These are phyloP conservation scores for Enteromius afrohamiltoni DNA, from an alignment of 2,797 vertebrate genomes.

Conservation along the genomic window DNA sequence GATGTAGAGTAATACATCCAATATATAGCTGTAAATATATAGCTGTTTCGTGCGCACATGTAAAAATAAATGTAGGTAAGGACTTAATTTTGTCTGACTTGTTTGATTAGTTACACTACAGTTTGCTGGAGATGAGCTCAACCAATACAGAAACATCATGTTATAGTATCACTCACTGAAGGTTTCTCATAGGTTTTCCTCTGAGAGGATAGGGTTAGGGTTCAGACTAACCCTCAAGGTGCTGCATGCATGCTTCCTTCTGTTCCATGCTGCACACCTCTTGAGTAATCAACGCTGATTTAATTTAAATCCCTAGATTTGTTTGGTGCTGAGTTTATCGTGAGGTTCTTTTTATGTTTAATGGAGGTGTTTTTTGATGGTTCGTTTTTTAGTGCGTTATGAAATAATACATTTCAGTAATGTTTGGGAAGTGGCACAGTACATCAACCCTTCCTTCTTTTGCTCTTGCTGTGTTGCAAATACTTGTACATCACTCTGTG, in stretches of 20 bases:
- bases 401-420: conserved; percentile 16
- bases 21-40: not conserved
- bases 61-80: not conserved
- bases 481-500: conserved; percentile 21
- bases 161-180: not conserved
- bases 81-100: not conserved
- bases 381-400: not conserved
- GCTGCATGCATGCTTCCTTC: conserved; percentile 20
- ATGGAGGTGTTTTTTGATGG: not conserved
- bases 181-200: not conserved
- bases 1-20: not conserved
- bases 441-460: conserved; percentile 6
- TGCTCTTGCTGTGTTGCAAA: conserved; percentile 6
- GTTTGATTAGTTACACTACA: not conserved
- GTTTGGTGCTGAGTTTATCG: not conserved
- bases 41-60: not conserved
- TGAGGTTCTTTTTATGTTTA: not conserved
- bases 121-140: not conserved
- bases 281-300: conserved; percentile 32
- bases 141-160: not conserved
- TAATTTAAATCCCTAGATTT: conserved; percentile 18
- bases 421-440: not conserved
- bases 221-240: conserved; percentile 12
- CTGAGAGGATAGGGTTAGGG: conserved; percentile 29
- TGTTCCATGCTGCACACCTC: not conserved